phyloP scores from a whole-genome alignment of 1,140 invertebrate species.

The Drusus annulatus region DNA sequence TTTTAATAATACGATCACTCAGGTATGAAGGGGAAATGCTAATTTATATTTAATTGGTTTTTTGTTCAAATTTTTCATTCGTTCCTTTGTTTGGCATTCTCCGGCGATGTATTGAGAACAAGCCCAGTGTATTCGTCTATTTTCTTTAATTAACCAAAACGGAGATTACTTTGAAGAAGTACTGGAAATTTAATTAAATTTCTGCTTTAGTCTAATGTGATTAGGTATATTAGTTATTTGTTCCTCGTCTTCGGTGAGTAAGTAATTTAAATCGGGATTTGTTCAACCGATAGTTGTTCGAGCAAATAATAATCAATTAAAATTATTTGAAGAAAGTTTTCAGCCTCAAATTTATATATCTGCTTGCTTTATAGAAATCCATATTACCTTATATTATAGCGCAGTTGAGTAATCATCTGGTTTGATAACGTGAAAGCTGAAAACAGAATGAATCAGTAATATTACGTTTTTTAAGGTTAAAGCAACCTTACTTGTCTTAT shows the following conservation, averaged over 20 bases:
- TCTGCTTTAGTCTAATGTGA: slow-evolving; percentile 36
- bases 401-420: too few species aligned
- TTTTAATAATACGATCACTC: slow-evolving; percentile 34
- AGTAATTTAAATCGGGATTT: slow-evolving; percentile 35
- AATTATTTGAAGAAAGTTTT: too few species aligned
- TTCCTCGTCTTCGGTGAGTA: background rate
- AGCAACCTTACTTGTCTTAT: too few species aligned
- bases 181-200: slow-evolving; percentile 40
- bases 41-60: slow-evolving; percentile 50
- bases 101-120: slow-evolving; percentile 19
- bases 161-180: slow-evolving; percentile 38
- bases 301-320: slow-evolving; percentile 15
- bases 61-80: slow-evolving; percentile 42
- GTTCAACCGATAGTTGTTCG: slow-evolving; percentile 7
- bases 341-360: too few species aligned
- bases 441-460: too few species aligned
- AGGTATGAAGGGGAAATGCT: slow-evolving; percentile 45
- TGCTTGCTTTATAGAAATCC: too few species aligned
- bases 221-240: slow-evolving; percentile 24
- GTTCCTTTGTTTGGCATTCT: slow-evolving; percentile 33
- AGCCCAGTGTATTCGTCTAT: slow-evolving; percentile 13
- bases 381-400: too few species aligned
- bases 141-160: slow-evolving; percentile 42
- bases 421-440: too few species aligned
- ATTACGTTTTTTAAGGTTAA: too few species aligned